Evolutionary conservation across 30 jellyfish, hydroid and myxozoan species (phyloP), one percentile per base, ranked within the genome.

Genomic region (Hydractinia echinata): DNA sequence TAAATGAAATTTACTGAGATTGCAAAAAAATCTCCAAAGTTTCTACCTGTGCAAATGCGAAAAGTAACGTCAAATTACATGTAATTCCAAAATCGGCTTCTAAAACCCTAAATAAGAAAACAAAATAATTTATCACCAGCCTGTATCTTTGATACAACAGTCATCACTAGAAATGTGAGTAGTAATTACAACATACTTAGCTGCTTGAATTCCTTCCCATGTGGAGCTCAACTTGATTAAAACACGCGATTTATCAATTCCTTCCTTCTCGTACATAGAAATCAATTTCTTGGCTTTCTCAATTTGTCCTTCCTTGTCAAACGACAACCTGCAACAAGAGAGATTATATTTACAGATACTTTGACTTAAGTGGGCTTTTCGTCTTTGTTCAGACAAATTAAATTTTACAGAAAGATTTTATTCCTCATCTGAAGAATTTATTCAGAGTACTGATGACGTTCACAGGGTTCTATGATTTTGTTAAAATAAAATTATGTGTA

Each of bases 171-270:
- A 81, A 51, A 44, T 79, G 20, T 79, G 15, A 79, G n/a, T 54
- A 54, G 50, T 5, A 6, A 62, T 61, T 18, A 67, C 66, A 19
- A 79, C 94, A 51, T 85, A 94, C 99, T 89, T 94, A 69, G 97
- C 99, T 4, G 99, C 99, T 83, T 84, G 96, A 51, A 94, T 94
- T 55, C 99, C 99, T 85, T 94, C 99, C 99, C 99, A 94, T 6
- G 99, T 94, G 53, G 97, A 86, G 66, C 97, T 86, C 66, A 94
- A 77, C 70, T 94, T 94, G 86, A 94, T 88, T 4, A 88, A 84
- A 10, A 94, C 97, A 53, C 99, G 83, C 16, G 86, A 88, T 81
- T 88, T 88, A 82, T 85, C 66, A 53, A 94, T 88, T 53, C 99
- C 99, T 51, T 85, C 91, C 68, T 84, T 55, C 76, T 94, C 96